Evolutionary conservation across 2,888 invertebrate genomes (phyloP), one percentile per base, ranked within the genome.

Genomic region (Coleophora flavipennella): DNA sequence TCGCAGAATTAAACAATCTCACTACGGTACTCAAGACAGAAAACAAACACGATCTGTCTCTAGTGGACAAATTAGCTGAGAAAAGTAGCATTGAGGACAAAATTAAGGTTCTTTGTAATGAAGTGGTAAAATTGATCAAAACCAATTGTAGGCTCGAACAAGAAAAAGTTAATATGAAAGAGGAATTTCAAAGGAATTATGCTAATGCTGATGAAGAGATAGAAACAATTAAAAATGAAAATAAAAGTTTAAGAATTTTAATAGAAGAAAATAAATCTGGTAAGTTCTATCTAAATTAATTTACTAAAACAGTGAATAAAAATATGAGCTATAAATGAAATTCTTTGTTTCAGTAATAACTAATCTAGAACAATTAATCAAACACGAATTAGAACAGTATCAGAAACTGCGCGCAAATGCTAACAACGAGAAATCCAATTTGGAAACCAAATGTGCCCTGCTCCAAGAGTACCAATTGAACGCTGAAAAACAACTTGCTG

Each of bases 381-480:
- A 68, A 46, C 57, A 51, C 3, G 60, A 64, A 39, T 45, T 57
- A 20, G 51, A 63, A 34, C 50, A 60, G 38, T 59, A 63, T 12
- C 49, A 56, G n/a, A 51, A 59, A 33, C 47, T 59, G 3, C 47
- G 48, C 13, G 58, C 65, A 33, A 54, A 62, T 26, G 45, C 49
- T 13, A 54, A 43, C 35, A 50, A 50, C n/a, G 66, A 72, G 27
- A 69, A 66, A 52, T 28, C 61, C 2, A 56, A 51, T 13, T 41
- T 69, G 1, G 36, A 48, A 8, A 62, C 65, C 44, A 69, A 70
- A 58, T 74, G 65, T 43, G 49, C 57, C 10, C 47, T 66, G 11
- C 48, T 77, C 27, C 58, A 73, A 57, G 65, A 72, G 25, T 64
- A 62, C 42, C 67, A 71, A 13, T 49, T 42, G 3, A 73, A 67